A percentile compares a stretch with the other conserved stretches of the same genome.
Conservation (phyloP, 2,888 invertebrate species). For the Coleophora flavipennella region DNA sequence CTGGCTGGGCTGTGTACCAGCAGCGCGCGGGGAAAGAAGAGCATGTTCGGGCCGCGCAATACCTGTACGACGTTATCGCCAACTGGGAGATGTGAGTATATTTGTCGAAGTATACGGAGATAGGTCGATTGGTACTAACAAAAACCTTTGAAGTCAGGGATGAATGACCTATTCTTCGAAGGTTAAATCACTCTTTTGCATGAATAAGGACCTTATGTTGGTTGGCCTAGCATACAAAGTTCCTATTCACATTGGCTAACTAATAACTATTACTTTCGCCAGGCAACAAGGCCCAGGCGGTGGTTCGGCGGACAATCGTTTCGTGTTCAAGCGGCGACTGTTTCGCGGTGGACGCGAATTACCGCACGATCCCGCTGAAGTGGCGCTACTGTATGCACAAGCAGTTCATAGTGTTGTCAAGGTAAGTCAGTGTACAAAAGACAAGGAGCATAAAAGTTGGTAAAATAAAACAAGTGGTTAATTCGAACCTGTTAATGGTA, state of each 20-base stretch:
- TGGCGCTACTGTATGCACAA: conserved; percentile 94
- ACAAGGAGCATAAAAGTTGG: too few relatives aligned
- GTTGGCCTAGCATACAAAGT: too few relatives aligned
- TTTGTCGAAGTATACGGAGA: too few relatives aligned
- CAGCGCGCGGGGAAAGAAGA: conserved; percentile 90
- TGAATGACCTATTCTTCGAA: too few relatives aligned
- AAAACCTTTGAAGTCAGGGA: too few relatives aligned
- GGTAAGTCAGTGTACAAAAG: conserved; percentile 73
- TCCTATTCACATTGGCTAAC: too few relatives aligned
- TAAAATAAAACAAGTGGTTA: too few relatives aligned
- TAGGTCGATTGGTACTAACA: too few relatives aligned
- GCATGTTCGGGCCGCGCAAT: conserved; percentile 92
- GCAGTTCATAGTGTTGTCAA: conserved; percentile 96
- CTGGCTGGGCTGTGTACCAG: conserved; percentile 97
- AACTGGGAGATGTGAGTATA: conserved; percentile 91
- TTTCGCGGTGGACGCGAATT: conserved; percentile 91
- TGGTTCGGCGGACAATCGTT: conserved; percentile 90
- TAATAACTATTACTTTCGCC: too few relatives aligned
- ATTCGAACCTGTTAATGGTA: too few relatives aligned
- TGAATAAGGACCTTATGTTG: too few relatives aligned
- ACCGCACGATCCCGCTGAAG: conserved; percentile 95
- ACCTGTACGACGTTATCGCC: conserved; percentile 93
- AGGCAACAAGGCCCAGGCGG: conserved; percentile 77
- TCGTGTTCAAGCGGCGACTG: conserved; percentile 91
- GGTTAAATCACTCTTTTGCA: too few relatives aligned